Base-by-base conservation (phyloP, 2,797 vertebrate species). In the Tragopan temminckii region DNA sequence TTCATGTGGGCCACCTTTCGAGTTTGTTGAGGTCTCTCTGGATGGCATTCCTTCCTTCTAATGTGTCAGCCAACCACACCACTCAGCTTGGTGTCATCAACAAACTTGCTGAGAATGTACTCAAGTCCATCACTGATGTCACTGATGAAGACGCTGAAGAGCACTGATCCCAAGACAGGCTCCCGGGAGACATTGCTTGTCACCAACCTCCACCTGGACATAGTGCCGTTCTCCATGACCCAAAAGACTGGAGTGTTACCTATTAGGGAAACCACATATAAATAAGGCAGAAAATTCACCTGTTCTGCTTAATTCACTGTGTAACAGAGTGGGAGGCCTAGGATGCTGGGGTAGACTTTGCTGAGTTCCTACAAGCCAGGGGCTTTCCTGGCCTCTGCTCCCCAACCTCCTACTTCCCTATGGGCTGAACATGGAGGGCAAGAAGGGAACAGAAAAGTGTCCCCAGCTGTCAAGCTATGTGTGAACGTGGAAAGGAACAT, bases 281-380 rank as follows among this genome's bases (percentile, higher is more conserved):
- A 94, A 48, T 29, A 40, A 80, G 36, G 40, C 16, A 80, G 40
- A 88, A 89, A 85, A 74, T 70, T 36, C 6, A 14, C 4, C 23
- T 67, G 35, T 1, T 2, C 46, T 85, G 59, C 75, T 76, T 79
- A 40, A 55, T 3, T 13, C 8, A 50, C 33, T n/a, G 7, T 7
- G 52, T 85, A 53, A 59, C 42, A 79, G n/a, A n/a, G 48, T 69
- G 55, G 59, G 62, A 79, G 23, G 81, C 0, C 0, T 33, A 40
- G 62, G 48, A 24, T 87, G 18, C 20, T 0, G 0, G 46, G 35
- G 1, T 1, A 1, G 24, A 70, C 48, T 78, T 62, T 74, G 27
- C 19, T 25, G 2, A 1, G 25, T 45, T 89, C 76, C 23, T 23
- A 38, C 20, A 23, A 29, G 35, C 25, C 36, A 27, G 35, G 38